phyloP scores from a whole-genome alignment of 2,797 vertebrate species.

The Phaenicophaeus curvirostris region DNA sequence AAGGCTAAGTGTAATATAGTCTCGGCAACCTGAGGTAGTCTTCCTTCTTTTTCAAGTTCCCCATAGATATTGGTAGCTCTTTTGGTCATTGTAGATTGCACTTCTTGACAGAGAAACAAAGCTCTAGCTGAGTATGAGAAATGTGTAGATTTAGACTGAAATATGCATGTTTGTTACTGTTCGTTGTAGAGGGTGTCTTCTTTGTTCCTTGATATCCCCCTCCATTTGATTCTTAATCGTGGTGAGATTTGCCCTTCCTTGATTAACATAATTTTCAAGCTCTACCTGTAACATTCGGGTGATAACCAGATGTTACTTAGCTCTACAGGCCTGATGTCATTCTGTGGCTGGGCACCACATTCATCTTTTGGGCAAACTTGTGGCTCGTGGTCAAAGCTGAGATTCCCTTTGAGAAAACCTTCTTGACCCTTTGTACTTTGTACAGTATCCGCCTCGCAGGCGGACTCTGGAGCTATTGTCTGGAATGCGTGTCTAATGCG shows the following conservation, averaged over 20 bases:
- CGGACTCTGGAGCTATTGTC: conserved; percentile 49
- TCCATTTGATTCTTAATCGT: neutral
- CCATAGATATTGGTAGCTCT: neutral
- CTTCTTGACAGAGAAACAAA: neutral
- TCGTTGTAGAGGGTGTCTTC: neutral
- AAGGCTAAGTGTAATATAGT: neutral
- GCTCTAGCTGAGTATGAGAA: neutral
- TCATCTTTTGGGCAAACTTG: neutral
- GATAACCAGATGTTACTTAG: neutral
- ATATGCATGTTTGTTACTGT: neutral
- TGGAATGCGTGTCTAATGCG: conserved; percentile 80
- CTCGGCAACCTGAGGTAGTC: neutral
- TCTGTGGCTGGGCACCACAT: neutral
- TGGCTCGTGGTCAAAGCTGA: conserved; percentile 40
- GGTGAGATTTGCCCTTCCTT: neutral
- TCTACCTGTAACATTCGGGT: accelerated
- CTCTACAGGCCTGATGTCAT: neutral
- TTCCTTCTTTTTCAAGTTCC: neutral
- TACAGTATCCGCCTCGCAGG: conserved; percentile 39
- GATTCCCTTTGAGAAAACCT: neutral
- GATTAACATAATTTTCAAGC: neutral
- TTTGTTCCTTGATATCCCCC: neutral
- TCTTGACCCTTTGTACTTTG: conserved; percentile 73
- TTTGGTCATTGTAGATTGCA: neutral
- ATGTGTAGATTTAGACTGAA: neutral